phyloP scores from a whole-genome alignment of 2,113 vertebrate genomes.

The Actenoides lindsayi region DNA sequence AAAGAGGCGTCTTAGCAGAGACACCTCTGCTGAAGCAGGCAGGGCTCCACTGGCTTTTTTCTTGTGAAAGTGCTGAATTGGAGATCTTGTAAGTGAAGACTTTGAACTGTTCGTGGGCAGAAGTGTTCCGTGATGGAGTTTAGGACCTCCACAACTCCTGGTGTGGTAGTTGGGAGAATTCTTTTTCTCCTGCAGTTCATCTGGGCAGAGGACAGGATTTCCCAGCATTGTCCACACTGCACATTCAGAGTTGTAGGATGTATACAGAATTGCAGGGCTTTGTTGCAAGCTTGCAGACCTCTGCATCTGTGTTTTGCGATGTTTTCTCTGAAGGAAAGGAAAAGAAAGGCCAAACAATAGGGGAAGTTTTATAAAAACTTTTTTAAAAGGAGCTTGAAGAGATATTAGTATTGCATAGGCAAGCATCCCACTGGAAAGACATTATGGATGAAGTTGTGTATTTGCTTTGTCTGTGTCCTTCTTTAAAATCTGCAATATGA shows the following conservation, averaged over 20 bases:
- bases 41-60: not conserved
- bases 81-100: not conserved
- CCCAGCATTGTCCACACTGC: constrained; percentile 30
- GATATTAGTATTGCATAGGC: not conserved
- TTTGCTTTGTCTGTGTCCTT: not conserved
- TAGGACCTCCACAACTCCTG: not conserved
- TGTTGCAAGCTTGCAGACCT: not conserved
- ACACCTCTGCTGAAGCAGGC: not conserved
- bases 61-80: not conserved
- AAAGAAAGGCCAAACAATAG: constrained; percentile 2
- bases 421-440: not conserved
- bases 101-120: not conserved
- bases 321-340: not conserved
- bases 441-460: not conserved
- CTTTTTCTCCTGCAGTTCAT: not conserved
- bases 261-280: not conserved
- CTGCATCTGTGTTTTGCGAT: not conserved
- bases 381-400: not conserved
- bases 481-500: not conserved
- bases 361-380: not conserved
- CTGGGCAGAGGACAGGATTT: constrained; percentile 36
- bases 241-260: not conserved
- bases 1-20: not conserved
- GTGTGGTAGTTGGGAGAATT: not conserved
- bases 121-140: not conserved